A percentile compares a stretch with the other conserved stretches of the same genome.
phyloP scores from a whole-genome alignment of 2,888 invertebrate genomes.

The Caradrina clavipalpis region DNA sequence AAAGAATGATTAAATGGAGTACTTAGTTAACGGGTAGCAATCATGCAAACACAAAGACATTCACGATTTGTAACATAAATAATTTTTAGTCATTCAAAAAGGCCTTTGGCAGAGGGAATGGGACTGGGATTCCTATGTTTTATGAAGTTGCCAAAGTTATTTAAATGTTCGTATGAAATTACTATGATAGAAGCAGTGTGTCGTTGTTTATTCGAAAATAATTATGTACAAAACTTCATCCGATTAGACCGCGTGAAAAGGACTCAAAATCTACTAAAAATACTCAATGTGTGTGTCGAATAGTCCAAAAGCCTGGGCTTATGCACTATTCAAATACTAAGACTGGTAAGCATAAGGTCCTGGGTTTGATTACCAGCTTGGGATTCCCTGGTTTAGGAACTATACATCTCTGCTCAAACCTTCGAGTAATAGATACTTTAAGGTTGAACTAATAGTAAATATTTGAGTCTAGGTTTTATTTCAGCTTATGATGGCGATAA shows the following conservation, averaged over 20 bases:
- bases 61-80: conserved; percentile 1
- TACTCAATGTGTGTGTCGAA: no score
- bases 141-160: not conserved
- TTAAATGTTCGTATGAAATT: conserved; percentile 6
- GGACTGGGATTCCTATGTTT: not conserved
- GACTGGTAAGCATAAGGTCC: no score
- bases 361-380: no score
- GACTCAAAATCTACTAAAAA: no score
- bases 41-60: conserved; percentile 29
- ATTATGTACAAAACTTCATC: no score
- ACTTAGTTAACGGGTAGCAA: not conserved
- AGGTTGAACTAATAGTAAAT: no score
- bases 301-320: no score
- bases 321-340: no score
- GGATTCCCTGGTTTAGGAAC: no score
- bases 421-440: no score
- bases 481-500: not conserved
- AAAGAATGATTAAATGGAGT: conserved; percentile 58
- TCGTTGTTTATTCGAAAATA: not conserved
- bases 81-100: conserved; percentile 15
- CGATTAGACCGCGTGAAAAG: no score
- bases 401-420: no score
- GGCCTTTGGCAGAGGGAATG: not conserved
- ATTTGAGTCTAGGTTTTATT: not conserved
- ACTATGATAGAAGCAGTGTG: not conserved